Evolutionary conservation across 2,888 invertebrate species (phyloP), one percentile per base, ranked within the genome.

Genomic region (Archaeoteleia sp.): DNA sequence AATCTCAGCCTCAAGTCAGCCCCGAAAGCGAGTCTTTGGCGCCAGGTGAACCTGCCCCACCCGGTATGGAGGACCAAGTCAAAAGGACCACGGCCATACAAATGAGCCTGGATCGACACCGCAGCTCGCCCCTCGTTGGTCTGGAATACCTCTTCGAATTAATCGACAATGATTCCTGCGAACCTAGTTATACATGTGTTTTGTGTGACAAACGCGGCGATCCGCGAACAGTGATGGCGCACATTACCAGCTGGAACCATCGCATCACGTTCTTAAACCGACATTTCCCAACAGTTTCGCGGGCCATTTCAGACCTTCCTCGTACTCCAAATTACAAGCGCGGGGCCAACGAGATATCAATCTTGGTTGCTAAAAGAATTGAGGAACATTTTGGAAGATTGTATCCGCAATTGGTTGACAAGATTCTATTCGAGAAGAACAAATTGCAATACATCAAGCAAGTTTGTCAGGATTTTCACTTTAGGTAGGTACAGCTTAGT

Each of bases 141-240:
- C 82, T 94, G 55, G 95, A 95, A 85, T 95, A 94, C 85, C 86
- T 94, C 40, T 83, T 95, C 35, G 95, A 95, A 84, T 85, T 94
- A 74, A 89, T 91, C 46, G 90, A 90, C 77, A 86, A 90, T 75
- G 85, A 87, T 4, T 89, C 90, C 69, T 88, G 89, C 78, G 93
- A 93, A 82, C 92, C 93, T 0, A 86, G 89, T 45, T 95, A 95
- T 85, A 87, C 91, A 45, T 95, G 95, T 86, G 88, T 92, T 72
- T 87, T 95, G 66, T 95, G 95, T 84, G 89, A 90, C 77, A 94
- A 93, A 84, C 91, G 91, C 73, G 93, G 94, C 29, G 92, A 93
- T 81, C 92, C 91, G 15, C 89, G 92, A 37, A 93, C 93, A 45
- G 93, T 94, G 72, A 87, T 94, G 83, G 90, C 91, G 70, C 95